Conservation (phyloP, 2,113 vertebrate genomes). For the Prionailurus bengalensis region DNA sequence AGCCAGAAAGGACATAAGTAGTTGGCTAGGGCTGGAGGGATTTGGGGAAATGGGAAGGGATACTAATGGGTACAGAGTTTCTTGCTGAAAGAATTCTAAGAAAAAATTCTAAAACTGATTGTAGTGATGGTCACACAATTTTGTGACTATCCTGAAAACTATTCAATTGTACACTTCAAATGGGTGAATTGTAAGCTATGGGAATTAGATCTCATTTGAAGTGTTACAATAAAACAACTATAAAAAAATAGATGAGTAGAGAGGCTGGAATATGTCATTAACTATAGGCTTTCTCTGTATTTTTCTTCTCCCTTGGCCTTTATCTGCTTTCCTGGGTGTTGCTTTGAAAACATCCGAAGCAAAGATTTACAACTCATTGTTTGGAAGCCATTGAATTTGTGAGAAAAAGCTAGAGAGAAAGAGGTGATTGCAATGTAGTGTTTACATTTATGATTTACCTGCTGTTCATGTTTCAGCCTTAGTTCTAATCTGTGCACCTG, state of each 20-base stretch:
- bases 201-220: neutral
- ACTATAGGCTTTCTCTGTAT: neutral
- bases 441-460: conserved; percentile 26
- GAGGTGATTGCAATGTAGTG: neutral
- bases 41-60: neutral
- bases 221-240: neutral
- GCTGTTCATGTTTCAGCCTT: neutral
- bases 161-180: neutral
- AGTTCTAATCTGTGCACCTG: neutral
- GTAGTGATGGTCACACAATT: neutral
- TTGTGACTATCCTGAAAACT: neutral
- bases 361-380: neutral
- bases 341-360: neutral
- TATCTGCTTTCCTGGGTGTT: conserved; percentile 26
- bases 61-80: neutral
- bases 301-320: conserved; percentile 15
- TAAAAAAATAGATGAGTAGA: neutral
- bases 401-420: neutral
- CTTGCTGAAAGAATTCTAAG: neutral
- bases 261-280: neutral
- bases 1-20: neutral
- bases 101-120: neutral
- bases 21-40: neutral
- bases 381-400: neutral
- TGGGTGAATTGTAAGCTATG: neutral